Percentiles rank a stretch among this genome's conserved stretches.
These are phyloP conservation scores for Neodiprion pinetum DNA, from an alignment of 1,140 invertebrate species.

Conservation along the genomic window DNA sequence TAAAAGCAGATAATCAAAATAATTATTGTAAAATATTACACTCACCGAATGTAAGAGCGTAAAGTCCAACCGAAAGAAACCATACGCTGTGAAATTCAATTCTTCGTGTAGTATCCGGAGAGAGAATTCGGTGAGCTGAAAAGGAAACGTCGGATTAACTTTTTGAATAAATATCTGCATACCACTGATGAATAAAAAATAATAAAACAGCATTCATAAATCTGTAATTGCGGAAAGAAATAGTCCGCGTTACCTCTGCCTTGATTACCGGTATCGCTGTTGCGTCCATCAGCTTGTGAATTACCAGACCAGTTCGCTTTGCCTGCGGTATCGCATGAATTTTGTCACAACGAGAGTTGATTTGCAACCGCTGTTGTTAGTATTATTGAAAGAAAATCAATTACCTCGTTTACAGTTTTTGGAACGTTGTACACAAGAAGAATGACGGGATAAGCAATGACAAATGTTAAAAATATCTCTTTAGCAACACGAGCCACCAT, in stretches of 20 bases:
- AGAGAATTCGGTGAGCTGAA: conserved; percentile 18
- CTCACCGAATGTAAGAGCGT: conserved; percentile 22
- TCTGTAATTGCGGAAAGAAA: neutral
- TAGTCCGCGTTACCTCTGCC: conserved; percentile 27
- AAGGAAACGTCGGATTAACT: conserved; percentile 1
- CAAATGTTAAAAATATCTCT: conserved; percentile 18
- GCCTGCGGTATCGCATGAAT: conserved; percentile 13
- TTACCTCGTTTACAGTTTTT: conserved; percentile 31
- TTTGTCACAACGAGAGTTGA: neutral
- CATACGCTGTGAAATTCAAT: conserved; percentile 18
- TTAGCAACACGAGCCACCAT: neutral
- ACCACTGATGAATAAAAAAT: neutral
- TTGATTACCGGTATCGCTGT: conserved; percentile 19
- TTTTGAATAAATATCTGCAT: neutral
- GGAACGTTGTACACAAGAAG: conserved; percentile 29
- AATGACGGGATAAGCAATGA: conserved; percentile 23
- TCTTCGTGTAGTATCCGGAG: conserved; percentile 17
- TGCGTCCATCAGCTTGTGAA: conserved; percentile 30
- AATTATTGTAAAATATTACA: conserved; percentile 6
- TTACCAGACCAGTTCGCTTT: conserved; percentile 19
- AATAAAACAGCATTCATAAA: neutral
- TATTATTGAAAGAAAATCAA: neutral
- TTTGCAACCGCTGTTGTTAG: neutral
- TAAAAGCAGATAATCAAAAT: neutral
- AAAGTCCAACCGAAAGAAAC: conserved; percentile 22